Evolutionary conservation across 2,797 vertebrate genomes (phyloP).

Genomic region (Nothura maculosa): DNA sequence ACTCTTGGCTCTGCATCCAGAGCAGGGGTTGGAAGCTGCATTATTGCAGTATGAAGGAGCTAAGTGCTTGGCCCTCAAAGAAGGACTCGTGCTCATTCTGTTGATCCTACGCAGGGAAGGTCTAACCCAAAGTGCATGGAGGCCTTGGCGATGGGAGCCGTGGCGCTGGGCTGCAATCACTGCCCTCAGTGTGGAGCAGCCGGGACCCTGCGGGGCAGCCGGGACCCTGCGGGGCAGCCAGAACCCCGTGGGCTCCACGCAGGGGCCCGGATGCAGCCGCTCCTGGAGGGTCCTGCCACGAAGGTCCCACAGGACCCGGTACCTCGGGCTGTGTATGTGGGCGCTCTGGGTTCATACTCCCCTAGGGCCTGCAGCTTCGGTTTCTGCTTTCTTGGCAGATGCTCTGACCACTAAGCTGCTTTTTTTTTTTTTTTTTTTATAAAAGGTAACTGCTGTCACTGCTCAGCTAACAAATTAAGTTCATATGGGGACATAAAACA

Average conservation of each 20-base stretch:
- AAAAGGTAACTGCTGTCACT: slow-evolving; percentile 38
- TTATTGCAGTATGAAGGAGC: neutral
- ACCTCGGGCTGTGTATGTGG: neutral
- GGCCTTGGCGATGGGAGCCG: neutral
- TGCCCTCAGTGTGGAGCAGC: too few species aligned
- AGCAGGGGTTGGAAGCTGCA: neutral
- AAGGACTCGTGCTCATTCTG: neutral
- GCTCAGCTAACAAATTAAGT: slow-evolving; percentile 26
- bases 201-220: too few species aligned
- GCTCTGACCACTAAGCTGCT: neutral
- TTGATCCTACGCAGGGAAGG: neutral
- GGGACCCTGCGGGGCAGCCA: too few species aligned
- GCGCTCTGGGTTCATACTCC: neutral
- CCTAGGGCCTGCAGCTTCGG: neutral
- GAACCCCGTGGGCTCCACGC: too few species aligned
- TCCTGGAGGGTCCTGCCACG: neutral
- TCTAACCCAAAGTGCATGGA: neutral
- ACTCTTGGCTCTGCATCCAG: neutral
- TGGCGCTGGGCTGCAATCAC: too few species aligned
- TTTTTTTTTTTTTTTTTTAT: neutral
- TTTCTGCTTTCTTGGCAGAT: slow-evolving; percentile 36
- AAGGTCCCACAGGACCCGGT: neutral
- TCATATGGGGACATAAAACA: slow-evolving; percentile 26
- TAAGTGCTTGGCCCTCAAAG: neutral
- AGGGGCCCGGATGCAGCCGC: too few species aligned